These are phyloP conservation scores for Mesocricetus auratus DNA, from an alignment of 2,113 vertebrate genomes.

Conservation along the genomic window DNA sequence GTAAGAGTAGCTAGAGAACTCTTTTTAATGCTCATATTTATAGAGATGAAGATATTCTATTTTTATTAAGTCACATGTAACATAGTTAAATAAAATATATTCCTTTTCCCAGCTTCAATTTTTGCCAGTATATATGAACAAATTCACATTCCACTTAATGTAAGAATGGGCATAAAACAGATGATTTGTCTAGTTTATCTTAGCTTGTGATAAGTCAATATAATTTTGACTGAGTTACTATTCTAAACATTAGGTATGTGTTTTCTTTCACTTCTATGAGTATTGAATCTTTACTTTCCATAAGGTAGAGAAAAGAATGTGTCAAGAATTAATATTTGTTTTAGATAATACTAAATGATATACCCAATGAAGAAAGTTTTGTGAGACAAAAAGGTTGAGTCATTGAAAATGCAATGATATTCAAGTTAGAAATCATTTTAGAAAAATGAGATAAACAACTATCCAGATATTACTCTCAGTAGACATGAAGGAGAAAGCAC, in stretches of 20 bases:
- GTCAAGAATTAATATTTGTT: background rate
- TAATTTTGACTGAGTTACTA: background rate
- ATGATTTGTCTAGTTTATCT: constrained; percentile 27
- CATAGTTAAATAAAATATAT: constrained; percentile 34
- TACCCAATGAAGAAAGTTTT: background rate
- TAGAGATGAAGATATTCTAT: background rate
- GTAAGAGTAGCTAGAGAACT: background rate
- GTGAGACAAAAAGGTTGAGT: background rate
- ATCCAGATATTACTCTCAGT: background rate
- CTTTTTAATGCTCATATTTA: background rate
- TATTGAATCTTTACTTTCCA: background rate
- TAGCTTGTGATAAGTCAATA: background rate
- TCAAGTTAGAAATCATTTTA: background rate
- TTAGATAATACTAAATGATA: background rate
- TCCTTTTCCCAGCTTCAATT: background rate
- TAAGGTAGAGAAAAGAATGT: background rate
- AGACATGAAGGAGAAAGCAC: background rate
- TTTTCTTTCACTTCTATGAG: background rate
- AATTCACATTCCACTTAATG: background rate
- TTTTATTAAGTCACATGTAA: background rate
- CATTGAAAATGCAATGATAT: background rate
- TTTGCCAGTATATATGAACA: background rate
- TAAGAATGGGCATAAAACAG: background rate
- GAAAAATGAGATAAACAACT: background rate
- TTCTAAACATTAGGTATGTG: background rate